A percentile compares a stretch with the other conserved stretches of the same genome.
Evolutionary conservation across 2,113 vertebrate species (phyloP).

Genomic region (Sinocyclocheilus maitianheensis): DNA sequence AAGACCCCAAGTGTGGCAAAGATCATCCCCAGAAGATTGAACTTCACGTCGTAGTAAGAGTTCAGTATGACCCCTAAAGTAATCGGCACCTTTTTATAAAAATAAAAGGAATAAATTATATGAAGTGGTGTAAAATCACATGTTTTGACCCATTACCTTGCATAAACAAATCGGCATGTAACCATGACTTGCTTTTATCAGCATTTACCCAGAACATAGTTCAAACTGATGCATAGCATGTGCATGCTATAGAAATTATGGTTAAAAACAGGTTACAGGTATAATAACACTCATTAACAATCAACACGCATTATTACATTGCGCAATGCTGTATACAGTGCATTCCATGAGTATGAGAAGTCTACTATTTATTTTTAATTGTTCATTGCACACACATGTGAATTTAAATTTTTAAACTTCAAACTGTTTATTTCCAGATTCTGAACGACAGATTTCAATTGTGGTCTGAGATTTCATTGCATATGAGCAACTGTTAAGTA

Average conservation of each 20-base stretch:
- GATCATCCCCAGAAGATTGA: conserved; percentile 85
- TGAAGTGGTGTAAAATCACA: not conserved
- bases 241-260: not conserved
- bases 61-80: conserved; percentile 93
- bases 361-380: too few species aligned
- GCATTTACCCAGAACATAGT: not conserved
- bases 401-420: too few species aligned
- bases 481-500: not conserved
- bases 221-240: not conserved
- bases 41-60: conserved; percentile 95
- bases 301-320: too few species aligned
- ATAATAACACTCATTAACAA: too few species aligned
- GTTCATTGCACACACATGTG: too few species aligned
- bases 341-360: too few species aligned
- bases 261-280: not conserved
- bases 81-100: conserved; percentile 85
- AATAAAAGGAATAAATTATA: too few species aligned
- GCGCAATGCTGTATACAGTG: too few species aligned
- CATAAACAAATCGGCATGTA: not conserved
- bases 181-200: not conserved
- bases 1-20: conserved; percentile 92
- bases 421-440: too few species aligned
- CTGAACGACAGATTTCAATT: too few species aligned
- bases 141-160: not conserved
- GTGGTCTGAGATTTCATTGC: too few species aligned